Conservation (phyloP, 1,140 invertebrate species). For the Sipha flava region DNA sequence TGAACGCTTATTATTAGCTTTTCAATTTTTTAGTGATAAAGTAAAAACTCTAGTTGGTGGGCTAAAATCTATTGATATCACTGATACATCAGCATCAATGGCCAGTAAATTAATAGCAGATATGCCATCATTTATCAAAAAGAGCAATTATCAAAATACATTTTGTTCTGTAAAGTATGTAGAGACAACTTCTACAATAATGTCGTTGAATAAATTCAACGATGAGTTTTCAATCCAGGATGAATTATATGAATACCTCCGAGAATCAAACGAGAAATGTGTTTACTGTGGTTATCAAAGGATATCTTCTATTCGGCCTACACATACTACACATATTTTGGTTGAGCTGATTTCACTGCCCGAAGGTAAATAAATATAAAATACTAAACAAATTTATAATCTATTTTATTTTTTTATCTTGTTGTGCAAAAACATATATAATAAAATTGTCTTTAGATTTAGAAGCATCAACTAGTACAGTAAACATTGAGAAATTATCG, state of each 20-base stretch:
- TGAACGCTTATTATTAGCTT: too few relatives aligned
- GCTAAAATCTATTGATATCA: background rate
- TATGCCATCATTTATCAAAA: background rate
- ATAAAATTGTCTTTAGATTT: background rate
- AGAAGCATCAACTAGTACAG: background rate
- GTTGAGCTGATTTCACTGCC: too few relatives aligned
- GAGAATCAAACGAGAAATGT: too few relatives aligned
- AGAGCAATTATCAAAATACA: background rate
- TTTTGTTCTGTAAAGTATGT: background rate
- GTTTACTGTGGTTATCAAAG: too few relatives aligned
- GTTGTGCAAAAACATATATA: background rate
- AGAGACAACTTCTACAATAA: background rate
- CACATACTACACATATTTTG: too few relatives aligned
- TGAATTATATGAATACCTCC: too few relatives aligned
- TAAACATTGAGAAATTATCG: background rate
- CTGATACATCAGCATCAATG: background rate
- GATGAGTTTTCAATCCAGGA: too few relatives aligned
- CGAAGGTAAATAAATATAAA: too few relatives aligned
- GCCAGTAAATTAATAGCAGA: background rate
- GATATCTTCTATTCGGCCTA: too few relatives aligned
- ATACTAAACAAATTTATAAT: too few relatives aligned
- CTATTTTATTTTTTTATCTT: too few relatives aligned
- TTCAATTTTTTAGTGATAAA: too few relatives aligned
- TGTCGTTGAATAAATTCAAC: background rate
- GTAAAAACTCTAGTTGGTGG: background rate